Base-by-base conservation (phyloP, 2,113 vertebrate species). In the Ictalurus punctatus region DNA sequence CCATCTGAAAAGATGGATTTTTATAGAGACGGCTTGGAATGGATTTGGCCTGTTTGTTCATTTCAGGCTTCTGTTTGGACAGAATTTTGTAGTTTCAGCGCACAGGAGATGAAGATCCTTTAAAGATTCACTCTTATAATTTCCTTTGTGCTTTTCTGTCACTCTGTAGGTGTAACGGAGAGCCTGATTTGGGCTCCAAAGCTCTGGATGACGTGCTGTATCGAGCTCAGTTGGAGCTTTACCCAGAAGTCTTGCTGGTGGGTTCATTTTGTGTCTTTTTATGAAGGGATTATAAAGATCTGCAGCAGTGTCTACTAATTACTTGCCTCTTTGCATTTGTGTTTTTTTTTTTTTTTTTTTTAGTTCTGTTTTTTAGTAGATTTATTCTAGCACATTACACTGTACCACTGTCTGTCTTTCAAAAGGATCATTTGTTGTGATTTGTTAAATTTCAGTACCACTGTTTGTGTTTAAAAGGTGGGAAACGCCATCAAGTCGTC, bases 401-500 rank as follows among this genome's bases (percentile, higher is more conserved):
- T n/a, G 3, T 16, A 52, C 1, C 6, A n/a, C 40, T n/a, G 1
- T 14, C 5, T 59, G 21, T 12, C 65, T 69, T n/a, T 14, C 65
- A n/a, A 30, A 30, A 1, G 27, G 65, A 30, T 1, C n/a, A 5
- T 69, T 69, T 16, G n/a, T 30, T 30, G 12, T 73, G 23, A 67
- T 25, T 48, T 44, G 34, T 48, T 25, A 34, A 27, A 65, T 16
- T 76, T 13, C 17, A 44, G 2, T 63, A 44, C 17, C 2, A 52
- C 23, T n/a, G 23, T 84, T 54, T 59, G 16, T 80, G 21, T 74
- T 61, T 74, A 56, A 52, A 59, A 99, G 98, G 97, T 99, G 94
- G 98, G 97, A 86, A 99, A 99, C 90, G 98, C 98, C 95, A 97
- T 99, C 94, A 98, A 98, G 95, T 98, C 98, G 44, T 98, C 98